Conservation (phyloP, 2,888 invertebrate species). For the Caradrina kadenii region DNA sequence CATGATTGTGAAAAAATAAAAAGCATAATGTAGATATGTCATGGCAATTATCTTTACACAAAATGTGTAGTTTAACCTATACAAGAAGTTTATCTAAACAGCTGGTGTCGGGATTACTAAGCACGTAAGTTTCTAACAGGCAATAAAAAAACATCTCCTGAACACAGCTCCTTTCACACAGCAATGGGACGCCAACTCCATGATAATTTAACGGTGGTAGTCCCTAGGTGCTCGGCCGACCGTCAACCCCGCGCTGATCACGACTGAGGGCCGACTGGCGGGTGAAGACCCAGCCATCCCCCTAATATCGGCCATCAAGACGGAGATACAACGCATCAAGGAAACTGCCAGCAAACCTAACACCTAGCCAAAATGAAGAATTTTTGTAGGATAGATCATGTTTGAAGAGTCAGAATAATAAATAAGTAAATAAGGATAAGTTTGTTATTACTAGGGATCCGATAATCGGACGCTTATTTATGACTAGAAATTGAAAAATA, state of each 20-base stretch:
- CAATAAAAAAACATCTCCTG: constrained; percentile 16
- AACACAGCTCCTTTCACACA: constrained; percentile 67
- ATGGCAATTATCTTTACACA: too few relatives aligned
- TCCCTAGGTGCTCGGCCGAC: constrained; percentile 72
- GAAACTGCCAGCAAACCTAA: constrained; percentile 79
- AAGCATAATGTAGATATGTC: too few relatives aligned
- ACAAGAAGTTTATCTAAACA: constrained; percentile 13
- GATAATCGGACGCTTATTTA: too few relatives aligned
- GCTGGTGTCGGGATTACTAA: constrained; percentile 48
- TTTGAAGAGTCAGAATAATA: constrained; percentile 9
- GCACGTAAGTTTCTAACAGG: constrained; percentile 30
- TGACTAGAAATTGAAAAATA: too few relatives aligned
- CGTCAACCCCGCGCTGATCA: constrained; percentile 85
- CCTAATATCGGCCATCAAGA: constrained; percentile 95
- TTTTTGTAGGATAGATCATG: constrained; percentile 16
- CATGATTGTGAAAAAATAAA: too few relatives aligned
- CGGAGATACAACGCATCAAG: constrained; percentile 90
- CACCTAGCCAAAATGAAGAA: constrained; percentile 60
- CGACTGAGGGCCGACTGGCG: constrained; percentile 90
- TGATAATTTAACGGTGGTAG: constrained; percentile 74
- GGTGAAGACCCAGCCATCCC: constrained; percentile 94
- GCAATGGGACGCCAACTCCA: constrained; percentile 74
- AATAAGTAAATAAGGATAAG: neutral
- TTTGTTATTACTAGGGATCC: neutral
- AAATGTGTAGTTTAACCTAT: too few relatives aligned